A percentile compares a stretch with the other conserved stretches of the same genome.
Conservation (phyloP, 37 sponge, comb jelly and placozoan species). For the Ephydatia muelleri region DNA sequence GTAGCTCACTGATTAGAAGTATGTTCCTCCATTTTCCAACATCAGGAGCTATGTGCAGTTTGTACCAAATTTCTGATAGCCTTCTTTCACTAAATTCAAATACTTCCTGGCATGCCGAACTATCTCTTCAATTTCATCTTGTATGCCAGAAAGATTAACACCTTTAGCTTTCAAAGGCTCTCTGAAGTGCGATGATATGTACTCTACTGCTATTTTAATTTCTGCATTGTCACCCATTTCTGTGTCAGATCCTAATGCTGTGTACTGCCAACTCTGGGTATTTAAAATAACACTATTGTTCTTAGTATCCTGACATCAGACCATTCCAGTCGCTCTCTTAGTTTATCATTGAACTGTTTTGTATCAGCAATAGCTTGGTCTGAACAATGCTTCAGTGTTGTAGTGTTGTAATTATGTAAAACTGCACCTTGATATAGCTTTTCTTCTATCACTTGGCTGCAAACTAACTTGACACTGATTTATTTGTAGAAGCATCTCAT, state of each 20-base stretch:
- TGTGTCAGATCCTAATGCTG: not conserved
- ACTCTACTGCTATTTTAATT: constrained; percentile 40
- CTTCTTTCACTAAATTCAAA: constrained; percentile 4
- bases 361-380: constrained; percentile 35
- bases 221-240: constrained; percentile 32
- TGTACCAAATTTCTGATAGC: constrained; percentile 14
- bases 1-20: constrained; percentile 26
- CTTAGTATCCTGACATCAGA: constrained; percentile 47
- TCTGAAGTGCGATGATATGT: constrained; percentile 27
- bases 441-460: constrained; percentile 5
- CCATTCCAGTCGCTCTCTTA: constrained; percentile 55
- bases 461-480: constrained; percentile 6
- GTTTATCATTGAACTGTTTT: constrained; percentile 26
- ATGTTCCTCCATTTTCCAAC: constrained; percentile 30
- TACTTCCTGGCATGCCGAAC: constrained; percentile 41
- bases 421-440: constrained; percentile 15
- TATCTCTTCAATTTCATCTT: constrained; percentile 50
- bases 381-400: not conserved
- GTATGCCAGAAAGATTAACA: constrained; percentile 9
- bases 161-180: constrained; percentile 60
- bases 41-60: constrained; percentile 29
- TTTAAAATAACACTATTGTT: constrained; percentile 45
- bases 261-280: constrained; percentile 42
- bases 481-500: constrained; percentile 65
- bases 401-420: not conserved